Conservation (phyloP, 1,140 invertebrate genomes). For the Drosophila subobscura region DNA sequence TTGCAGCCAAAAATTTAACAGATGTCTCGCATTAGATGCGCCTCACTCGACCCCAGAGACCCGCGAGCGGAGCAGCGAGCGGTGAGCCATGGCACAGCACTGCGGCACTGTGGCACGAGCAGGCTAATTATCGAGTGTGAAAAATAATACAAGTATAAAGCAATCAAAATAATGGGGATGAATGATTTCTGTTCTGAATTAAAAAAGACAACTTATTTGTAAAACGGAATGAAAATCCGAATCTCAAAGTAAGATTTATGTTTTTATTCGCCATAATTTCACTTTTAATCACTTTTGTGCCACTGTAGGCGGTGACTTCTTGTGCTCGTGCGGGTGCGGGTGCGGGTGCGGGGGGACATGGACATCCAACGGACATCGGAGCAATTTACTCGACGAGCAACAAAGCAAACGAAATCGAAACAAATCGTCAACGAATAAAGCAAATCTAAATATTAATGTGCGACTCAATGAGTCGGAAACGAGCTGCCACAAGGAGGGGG, state of each 20-base stretch:
- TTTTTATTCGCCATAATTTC: no score
- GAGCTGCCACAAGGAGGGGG: conserved; percentile 6
- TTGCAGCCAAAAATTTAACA: conserved; percentile 75
- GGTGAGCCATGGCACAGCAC: conserved; percentile 27
- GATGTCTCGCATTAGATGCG: conserved; percentile 80
- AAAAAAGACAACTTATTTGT: no score
- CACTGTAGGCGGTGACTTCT: no score
- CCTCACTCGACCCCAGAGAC: conserved; percentile 73
- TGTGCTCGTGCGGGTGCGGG: no score
- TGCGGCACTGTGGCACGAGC: conserved; percentile 14
- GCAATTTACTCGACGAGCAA: conserved; percentile 41
- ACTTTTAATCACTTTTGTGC: no score
- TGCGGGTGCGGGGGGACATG: no score
- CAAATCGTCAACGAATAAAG: conserved; percentile 74
- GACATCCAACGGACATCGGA: conserved; percentile 8
- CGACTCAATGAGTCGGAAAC: conserved; percentile 73
- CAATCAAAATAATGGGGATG: no score
- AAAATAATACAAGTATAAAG: no score
- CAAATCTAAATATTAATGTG: conserved; percentile 79
- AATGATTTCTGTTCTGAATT: no score
- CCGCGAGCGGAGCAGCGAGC: conserved; percentile 18
- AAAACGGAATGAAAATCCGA: no score
- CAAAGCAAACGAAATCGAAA: conserved; percentile 64
- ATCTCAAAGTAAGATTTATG: no score
- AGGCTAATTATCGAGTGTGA: neutral